A percentile compares a stretch with the other conserved stretches of the same genome.
Conservation (phyloP, 2,113 vertebrate species). For the Ciconia stormi region DNA sequence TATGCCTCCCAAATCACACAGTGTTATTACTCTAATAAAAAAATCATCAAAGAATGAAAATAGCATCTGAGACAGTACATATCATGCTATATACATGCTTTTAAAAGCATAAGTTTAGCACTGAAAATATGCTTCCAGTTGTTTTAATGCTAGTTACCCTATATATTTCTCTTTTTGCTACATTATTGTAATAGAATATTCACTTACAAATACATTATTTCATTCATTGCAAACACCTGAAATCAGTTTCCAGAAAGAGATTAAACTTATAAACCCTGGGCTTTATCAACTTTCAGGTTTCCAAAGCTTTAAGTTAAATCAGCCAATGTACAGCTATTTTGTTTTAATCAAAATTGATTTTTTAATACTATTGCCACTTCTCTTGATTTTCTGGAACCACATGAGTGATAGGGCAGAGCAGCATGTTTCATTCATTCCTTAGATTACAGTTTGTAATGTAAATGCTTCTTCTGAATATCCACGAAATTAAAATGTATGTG, state of each 20-base stretch:
- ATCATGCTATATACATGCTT: not conserved
- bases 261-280: not conserved
- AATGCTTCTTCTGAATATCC: not conserved
- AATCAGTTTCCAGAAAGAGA: not conserved
- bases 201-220: not conserved
- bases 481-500: not conserved
- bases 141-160: not conserved
- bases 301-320: not conserved
- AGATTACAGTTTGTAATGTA: not conserved
- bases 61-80: not conserved
- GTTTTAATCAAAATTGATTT: slow-evolving; percentile 39
- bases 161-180: not conserved
- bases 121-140: not conserved
- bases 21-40: not conserved
- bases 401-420: not conserved
- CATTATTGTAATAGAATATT: not conserved
- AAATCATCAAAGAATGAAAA: not conserved
- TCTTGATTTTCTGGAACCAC: not conserved
- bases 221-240: not conserved
- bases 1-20: not conserved
- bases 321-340: not conserved
- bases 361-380: slow-evolving; percentile 7
- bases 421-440: not conserved
- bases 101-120: not conserved
- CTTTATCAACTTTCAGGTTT: not conserved